phyloP scores from a whole-genome alignment of 1,140 invertebrate species.

The Ericerus pela region DNA sequence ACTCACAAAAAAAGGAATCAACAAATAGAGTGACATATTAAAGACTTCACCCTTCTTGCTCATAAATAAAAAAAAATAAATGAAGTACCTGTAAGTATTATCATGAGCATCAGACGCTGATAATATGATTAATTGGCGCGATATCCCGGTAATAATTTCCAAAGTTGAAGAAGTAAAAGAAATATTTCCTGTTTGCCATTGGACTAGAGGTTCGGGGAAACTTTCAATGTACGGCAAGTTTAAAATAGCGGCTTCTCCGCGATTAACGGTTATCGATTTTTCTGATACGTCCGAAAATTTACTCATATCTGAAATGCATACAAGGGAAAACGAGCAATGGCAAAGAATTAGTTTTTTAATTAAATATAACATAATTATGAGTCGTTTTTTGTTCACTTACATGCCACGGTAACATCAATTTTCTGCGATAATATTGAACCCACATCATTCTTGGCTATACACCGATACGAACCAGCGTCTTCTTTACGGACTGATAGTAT shows the following conservation, averaged over 20 bases:
- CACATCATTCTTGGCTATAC: constrained; percentile 74
- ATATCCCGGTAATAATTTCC: constrained; percentile 57
- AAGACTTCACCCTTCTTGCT: neutral
- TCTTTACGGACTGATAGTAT: constrained; percentile 58
- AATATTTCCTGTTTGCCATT: constrained; percentile 63
- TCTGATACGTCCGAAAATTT: constrained; percentile 56
- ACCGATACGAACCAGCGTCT: constrained; percentile 78
- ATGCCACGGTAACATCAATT: constrained; percentile 70
- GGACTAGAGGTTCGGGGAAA: constrained; percentile 61
- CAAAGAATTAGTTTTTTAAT: neutral
- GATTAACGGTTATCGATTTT: constrained; percentile 46
- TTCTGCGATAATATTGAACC: constrained; percentile 81
- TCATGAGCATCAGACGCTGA: constrained; percentile 52
- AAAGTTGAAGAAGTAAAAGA: constrained; percentile 40
- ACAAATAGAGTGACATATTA: neutral
- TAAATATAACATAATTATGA: neutral
- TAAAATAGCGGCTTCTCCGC: constrained; percentile 65
- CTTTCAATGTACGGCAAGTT: constrained; percentile 66
- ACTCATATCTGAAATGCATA: constrained; percentile 55
- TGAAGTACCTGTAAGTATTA: constrained; percentile 49
- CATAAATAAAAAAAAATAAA: neutral
- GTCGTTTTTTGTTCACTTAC: too few relatives aligned
- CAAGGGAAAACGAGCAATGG: constrained; percentile 9
- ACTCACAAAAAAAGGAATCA: neutral
- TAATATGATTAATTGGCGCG: constrained; percentile 66